These are phyloP conservation scores for Enteromius afrohamiltoni DNA, from an alignment of 2,797 vertebrate species.

Conservation along the genomic window DNA sequence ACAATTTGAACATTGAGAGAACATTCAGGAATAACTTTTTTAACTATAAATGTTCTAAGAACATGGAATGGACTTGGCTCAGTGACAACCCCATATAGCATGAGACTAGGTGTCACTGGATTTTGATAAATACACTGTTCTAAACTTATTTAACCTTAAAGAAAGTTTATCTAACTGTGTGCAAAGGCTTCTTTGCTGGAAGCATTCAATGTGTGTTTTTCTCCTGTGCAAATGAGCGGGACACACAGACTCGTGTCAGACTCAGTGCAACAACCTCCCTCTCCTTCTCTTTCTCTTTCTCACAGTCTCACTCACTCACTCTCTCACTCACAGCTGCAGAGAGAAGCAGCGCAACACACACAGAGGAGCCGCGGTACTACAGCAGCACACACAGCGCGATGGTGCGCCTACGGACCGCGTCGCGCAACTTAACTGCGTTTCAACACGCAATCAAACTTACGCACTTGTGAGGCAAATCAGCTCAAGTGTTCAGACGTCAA, in stretches of 20 bases:
- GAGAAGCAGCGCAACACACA: conserved; percentile 41
- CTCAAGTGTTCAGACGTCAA: background rate
- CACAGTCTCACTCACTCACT: conserved; percentile 21
- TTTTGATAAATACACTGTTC: background rate
- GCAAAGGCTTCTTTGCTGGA: background rate
- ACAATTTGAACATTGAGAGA: no score
- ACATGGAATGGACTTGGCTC: no score
- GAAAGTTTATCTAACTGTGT: background rate
- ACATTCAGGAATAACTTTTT: no score
- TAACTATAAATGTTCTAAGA: no score
- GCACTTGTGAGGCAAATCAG: conserved; percentile 48
- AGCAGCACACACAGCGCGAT: conserved; percentile 27
- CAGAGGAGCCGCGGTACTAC: conserved; percentile 27
- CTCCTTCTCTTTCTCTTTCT: conserved; percentile 26
- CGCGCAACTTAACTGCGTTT: conserved; percentile 21
- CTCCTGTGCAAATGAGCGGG: background rate
- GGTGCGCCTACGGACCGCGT: conserved; percentile 28
- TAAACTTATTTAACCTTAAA: background rate
- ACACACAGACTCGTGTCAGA: conserved; percentile 12
- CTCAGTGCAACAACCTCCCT: background rate
- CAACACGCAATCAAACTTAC: conserved; percentile 22
- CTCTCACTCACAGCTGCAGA: conserved; percentile 53
- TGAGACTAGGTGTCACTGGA: no score
- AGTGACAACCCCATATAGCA: no score
- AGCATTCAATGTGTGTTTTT: background rate